Conservation (phyloP, 2,888 invertebrate species). For the Amphipoea lucens region DNA sequence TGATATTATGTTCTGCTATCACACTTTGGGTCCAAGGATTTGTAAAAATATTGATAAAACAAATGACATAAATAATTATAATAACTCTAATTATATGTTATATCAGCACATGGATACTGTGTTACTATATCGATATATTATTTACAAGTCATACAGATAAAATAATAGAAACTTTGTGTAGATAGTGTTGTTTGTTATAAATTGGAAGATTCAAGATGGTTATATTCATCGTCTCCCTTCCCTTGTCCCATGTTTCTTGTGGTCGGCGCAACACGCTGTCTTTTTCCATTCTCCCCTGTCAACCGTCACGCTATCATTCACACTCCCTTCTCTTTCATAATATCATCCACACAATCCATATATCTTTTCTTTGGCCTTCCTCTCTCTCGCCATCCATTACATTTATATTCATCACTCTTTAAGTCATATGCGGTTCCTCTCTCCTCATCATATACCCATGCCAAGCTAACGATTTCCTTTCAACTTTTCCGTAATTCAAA, state of each 20-base stretch:
- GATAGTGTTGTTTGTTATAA: background rate
- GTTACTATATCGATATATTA: conserved; percentile 16
- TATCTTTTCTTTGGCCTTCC: background rate
- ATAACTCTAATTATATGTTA: conserved; percentile 15
- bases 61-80: conserved; percentile 22
- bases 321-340: no score
- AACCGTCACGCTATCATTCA: no score
- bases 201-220: no score
- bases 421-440: background rate
- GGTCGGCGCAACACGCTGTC: no score
- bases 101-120: conserved; percentile 21
- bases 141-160: conserved; percentile 42
- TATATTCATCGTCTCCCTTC: no score
- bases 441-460: background rate
- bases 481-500: background rate
- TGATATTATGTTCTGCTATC: conserved; percentile 38
- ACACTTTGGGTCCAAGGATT: conserved; percentile 48
- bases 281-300: background rate
- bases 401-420: background rate
- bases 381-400: background rate
- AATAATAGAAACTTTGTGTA: conserved; percentile 16
- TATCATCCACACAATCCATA: no score
- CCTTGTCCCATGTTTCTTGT: no score
- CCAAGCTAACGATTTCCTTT: background rate
- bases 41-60: conserved; percentile 50